Evolutionary conservation across 2,113 vertebrate species (phyloP).

Genomic region (Malurus elegans): DNA sequence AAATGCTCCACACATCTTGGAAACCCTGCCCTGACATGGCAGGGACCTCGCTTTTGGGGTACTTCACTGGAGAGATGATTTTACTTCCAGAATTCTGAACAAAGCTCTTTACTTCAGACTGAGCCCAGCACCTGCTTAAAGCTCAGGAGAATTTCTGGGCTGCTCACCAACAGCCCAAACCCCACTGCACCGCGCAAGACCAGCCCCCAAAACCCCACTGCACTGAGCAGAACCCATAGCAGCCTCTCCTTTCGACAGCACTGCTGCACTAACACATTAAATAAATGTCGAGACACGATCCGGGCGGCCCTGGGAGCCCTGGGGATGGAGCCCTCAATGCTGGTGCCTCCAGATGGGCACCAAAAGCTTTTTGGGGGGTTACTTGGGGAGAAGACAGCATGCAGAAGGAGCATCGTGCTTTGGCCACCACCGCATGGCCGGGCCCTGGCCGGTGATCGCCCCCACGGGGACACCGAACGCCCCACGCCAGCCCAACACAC

Average conservation of each 20-base stretch:
- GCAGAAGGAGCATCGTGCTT: not conserved
- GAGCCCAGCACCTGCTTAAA: not conserved
- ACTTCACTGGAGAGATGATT: not conserved
- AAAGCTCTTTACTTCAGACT: not conserved
- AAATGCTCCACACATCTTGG: accelerated
- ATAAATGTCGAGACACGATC: accelerated
- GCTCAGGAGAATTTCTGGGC: not conserved
- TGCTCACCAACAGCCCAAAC: accelerated
- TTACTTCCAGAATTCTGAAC: not conserved
- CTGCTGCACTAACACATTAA: not conserved
- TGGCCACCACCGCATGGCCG: accelerated
- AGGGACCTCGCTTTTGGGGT: not conserved
- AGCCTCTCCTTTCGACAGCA: accelerated
- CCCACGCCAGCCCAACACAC: accelerated
- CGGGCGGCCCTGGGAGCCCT: not conserved
- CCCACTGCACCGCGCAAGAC: no score
- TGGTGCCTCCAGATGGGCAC: not conserved
- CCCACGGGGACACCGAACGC: not conserved
- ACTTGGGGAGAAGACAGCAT: not conserved
- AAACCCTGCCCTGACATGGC: accelerated
- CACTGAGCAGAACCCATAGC: not conserved
- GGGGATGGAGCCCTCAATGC: not conserved
- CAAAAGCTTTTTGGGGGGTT: not conserved
- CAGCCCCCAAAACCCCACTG: no score
- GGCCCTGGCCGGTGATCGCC: not conserved